These are phyloP conservation scores for Centropyge bicolor DNA, from an alignment of 2,797 vertebrate species.

Conservation along the genomic window DNA sequence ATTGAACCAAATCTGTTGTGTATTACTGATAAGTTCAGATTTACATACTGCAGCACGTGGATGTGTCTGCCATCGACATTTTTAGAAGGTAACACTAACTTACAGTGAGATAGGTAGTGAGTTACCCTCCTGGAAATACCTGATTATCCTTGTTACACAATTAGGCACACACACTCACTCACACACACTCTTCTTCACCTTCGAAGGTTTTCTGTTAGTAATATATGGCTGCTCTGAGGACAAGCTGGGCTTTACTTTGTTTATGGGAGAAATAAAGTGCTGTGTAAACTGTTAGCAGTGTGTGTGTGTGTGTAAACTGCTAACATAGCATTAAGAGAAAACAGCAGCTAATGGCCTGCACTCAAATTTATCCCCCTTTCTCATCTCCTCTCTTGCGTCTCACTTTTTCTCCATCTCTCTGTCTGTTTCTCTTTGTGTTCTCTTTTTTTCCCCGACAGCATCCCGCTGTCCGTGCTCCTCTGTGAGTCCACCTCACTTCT, in stretches of 20 bases:
- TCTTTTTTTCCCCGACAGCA: not conserved
- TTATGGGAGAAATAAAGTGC: constrained; percentile 59
- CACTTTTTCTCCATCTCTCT: not conserved
- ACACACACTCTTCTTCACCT: constrained; percentile 8
- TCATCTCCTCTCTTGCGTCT: not conserved
- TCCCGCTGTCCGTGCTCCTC: not conserved
- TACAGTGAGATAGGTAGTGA: not conserved
- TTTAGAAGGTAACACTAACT: constrained; percentile 9
- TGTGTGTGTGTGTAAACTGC: constrained; percentile 42
- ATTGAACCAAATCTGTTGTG: not conserved
- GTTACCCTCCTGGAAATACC: not conserved
- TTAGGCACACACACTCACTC: not conserved
- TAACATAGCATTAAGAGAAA: constrained; percentile 47
- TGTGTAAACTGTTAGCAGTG: constrained; percentile 29
- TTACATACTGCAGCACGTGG: not conserved
- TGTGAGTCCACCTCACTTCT: not conserved
- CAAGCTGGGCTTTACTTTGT: constrained; percentile 44
- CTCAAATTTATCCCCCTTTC: constrained; percentile 5
- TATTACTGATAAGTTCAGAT: not conserved
- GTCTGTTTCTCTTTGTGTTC: not conserved
- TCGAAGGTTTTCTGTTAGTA: constrained; percentile 21
- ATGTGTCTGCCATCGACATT: not conserved
- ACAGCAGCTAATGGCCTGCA: constrained; percentile 40
- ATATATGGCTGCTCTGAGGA: constrained; percentile 38
- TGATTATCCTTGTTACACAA: not conserved